A percentile compares a stretch with the other conserved stretches of the same genome.
Conservation (phyloP, 1,140 invertebrate species). For the Dreissena rostriformis region DNA sequence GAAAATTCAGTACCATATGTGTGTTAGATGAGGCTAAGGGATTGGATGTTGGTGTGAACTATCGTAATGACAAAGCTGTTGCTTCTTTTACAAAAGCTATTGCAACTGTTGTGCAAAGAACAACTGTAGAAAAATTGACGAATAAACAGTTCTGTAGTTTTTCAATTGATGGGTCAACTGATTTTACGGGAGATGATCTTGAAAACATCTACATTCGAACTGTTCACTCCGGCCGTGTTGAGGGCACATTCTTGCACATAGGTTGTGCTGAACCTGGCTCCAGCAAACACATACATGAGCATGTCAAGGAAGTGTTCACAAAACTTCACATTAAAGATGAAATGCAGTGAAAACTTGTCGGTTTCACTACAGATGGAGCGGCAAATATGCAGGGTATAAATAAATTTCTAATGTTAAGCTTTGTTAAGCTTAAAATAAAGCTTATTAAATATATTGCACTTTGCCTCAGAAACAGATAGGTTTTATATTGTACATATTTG, state of each 20-base stretch:
- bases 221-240: neutral
- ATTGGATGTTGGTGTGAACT: conserved; percentile 22
- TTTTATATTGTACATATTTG: no score
- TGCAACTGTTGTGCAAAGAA: conserved; percentile 17
- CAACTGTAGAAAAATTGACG: neutral
- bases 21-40: conserved; percentile 44
- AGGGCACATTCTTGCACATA: conserved; percentile 44
- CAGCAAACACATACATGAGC: conserved; percentile 8
- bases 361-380: conserved; percentile 22
- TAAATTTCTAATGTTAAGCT: no score
- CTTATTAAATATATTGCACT: no score
- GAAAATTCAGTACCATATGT: conserved; percentile 30
- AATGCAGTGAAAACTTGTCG: conserved; percentile 4
- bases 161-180: conserved; percentile 49
- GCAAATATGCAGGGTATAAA: conserved; percentile 22
- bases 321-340: no score
- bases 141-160: conserved; percentile 9
- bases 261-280: conserved; percentile 25
- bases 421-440: no score
- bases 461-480: no score
- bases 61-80: conserved; percentile 49
- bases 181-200: conserved; percentile 52
- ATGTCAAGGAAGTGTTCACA: conserved; percentile 14
- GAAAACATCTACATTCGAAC: conserved; percentile 48
- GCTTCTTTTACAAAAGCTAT: conserved; percentile 22